phyloP scores from a whole-genome alignment of 2,113 vertebrate species.

The Terrapene triunguis region DNA sequence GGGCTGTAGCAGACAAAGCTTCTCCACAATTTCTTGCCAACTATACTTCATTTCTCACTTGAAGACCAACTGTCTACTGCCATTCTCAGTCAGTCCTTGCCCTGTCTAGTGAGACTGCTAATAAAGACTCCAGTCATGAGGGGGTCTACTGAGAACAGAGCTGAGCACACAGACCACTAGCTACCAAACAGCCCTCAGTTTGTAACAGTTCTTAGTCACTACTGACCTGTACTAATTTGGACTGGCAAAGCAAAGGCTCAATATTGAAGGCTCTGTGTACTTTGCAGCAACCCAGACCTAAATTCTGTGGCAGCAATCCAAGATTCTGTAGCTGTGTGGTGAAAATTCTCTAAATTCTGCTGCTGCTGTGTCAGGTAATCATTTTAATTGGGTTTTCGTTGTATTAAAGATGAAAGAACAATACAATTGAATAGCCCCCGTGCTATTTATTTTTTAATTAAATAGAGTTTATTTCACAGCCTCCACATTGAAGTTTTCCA shows the following conservation, averaged over 20 bases:
- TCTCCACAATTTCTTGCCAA: background rate
- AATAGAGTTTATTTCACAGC: background rate
- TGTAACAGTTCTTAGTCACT: background rate
- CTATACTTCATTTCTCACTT: rapidly evolving
- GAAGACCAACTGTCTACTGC: background rate
- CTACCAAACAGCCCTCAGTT: background rate
- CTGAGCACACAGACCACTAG: background rate
- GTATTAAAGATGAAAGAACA: background rate
- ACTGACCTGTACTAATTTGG: rapidly evolving
- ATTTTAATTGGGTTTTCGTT: background rate
- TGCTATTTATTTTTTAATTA: background rate
- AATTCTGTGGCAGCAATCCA: background rate
- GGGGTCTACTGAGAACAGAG: background rate
- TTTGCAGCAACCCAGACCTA: background rate
- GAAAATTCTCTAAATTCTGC: background rate
- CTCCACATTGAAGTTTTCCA: background rate
- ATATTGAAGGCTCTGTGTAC: background rate
- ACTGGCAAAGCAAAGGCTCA: background rate
- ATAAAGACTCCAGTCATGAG: background rate
- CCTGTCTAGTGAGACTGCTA: background rate
- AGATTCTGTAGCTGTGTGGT: background rate
- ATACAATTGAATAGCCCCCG: background rate
- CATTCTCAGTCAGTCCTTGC: background rate
- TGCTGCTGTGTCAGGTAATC: background rate
- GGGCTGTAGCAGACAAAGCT: background rate